phyloP scores from a whole-genome alignment of 2,797 vertebrate genomes.

The Todus mexicanus region DNA sequence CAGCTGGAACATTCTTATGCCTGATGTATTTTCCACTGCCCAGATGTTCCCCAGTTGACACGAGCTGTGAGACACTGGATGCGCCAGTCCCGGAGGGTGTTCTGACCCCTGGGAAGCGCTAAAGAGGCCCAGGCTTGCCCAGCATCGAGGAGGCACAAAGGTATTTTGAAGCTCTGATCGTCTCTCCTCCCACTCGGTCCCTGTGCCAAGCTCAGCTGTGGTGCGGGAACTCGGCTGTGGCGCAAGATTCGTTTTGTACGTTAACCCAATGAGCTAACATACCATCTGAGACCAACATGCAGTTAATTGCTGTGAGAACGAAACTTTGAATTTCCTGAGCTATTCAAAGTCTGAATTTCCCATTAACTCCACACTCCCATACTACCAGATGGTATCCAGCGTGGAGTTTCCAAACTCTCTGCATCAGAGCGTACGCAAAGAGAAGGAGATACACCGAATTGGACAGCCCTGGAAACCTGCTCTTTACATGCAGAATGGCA shows the following conservation, averaged over 20 bases:
- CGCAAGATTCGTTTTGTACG: neutral
- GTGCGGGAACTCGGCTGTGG: conserved; percentile 8
- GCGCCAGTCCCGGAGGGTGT: conserved; percentile 28
- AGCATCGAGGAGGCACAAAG: conserved; percentile 30
- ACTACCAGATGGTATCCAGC: conserved; percentile 26
- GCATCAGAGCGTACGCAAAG: neutral
- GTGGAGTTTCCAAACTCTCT: neutral
- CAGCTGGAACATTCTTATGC: conserved; percentile 25
- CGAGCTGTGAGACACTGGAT: neutral
- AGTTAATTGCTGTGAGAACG: conserved; percentile 48
- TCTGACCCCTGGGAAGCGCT: conserved; percentile 55
- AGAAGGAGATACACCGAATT: neutral
- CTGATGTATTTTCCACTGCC: conserved; percentile 34
- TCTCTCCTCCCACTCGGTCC: neutral
- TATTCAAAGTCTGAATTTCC: conserved; percentile 42
- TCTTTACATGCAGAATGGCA: neutral
- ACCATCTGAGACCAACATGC: conserved; percentile 54
- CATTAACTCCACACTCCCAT: neutral
- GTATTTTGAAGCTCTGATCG: conserved; percentile 28
- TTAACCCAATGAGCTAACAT: conserved; percentile 7
- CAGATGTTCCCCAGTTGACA: conserved; percentile 56
- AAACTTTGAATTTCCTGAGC: conserved; percentile 36
- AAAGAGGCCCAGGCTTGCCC: conserved; percentile 46
- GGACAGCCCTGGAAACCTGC: neutral
- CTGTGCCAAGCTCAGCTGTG: conserved; percentile 17